Base-by-base conservation (phyloP, 1,140 invertebrate genomes). In the Radopholus similis region DNA sequence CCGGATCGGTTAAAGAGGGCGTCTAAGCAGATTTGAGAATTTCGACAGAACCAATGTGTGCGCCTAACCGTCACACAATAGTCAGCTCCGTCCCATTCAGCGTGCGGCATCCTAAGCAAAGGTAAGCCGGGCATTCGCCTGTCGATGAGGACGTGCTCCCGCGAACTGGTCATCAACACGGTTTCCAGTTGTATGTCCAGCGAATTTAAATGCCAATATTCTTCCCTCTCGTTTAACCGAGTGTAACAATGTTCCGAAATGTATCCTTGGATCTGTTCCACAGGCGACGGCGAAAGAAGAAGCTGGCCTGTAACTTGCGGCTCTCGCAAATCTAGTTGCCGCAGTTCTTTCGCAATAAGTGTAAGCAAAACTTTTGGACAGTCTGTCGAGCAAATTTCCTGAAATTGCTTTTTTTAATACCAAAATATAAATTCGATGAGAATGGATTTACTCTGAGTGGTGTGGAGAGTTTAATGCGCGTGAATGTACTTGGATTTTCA, bases 351-450 rank as follows among this genome's bases (percentile, higher is more conserved):
- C 32, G 54, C 63, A 5, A 35, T 37, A 28, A 64, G 11, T 2
- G 57, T 35, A 42, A 63, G 11, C 28, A 64, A 63, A 64, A 65
- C 30, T 9, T 49, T 42, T 3, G 63, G 63, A 64, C 63, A 64
- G 4, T 64, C 63, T 11, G 63, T 64, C 28, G 63, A 23, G 18
- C 63, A 64, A 64, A 64, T 63, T 21, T 64, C 63, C 63, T 62
- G n/a, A 28, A n/a, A 23, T 1, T 2, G 3, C n/a, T 2, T 8
- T 18, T 18, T 18, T 18, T n/a, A 26, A 47, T 30, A 56, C n/a
- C 8, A 62, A 47, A 32, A 34, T 3, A 64, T 5, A 23, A 18
- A 65, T 28, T n/a, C 30, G 28, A 13, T 4, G 32, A 26, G n/a
- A 9, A 57, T 13, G 32, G 38, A 15, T 4, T 13, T 13, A 63